Percentiles rank a stretch among this genome's conserved stretches.
phyloP scores from a whole-genome alignment of 1,140 invertebrate species.

The Bilobella aurantiaca region DNA sequence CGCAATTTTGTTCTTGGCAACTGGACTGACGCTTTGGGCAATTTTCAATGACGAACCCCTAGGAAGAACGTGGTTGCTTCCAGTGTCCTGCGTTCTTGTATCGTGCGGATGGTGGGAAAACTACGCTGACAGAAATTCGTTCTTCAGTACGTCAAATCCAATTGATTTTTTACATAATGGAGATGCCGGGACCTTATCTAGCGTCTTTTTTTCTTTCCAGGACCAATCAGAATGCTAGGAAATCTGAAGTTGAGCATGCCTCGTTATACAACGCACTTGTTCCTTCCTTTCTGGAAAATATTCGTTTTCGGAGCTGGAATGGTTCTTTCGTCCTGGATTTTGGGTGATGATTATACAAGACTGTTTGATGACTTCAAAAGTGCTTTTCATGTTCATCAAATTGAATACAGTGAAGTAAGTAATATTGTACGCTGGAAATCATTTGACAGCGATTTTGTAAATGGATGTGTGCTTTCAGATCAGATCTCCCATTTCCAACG shows the following conservation, averaged over 20 bases:
- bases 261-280: constrained; percentile 77
- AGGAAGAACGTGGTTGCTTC: constrained; percentile 39
- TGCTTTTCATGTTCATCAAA: constrained; percentile 66
- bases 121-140: constrained; percentile 72
- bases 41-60: background rate
- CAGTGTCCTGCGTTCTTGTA: constrained; percentile 40
- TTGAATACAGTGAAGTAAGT: constrained; percentile 59
- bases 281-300: constrained; percentile 84
- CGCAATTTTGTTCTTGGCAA: constrained; percentile 36
- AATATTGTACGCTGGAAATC: background rate
- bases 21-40: constrained; percentile 18
- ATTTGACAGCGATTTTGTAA: background rate
- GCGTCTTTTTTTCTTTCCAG: constrained; percentile 42
- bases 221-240: constrained; percentile 62
- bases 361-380: constrained; percentile 63
- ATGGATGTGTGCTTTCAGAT: background rate
- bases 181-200: background rate
- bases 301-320: constrained; percentile 63
- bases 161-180: too few relatives aligned
- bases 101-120: constrained; percentile 91
- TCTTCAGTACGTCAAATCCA: constrained; percentile 47
- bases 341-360: constrained; percentile 61
- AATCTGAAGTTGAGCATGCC: constrained; percentile 68
- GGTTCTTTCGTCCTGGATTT: constrained; percentile 58
- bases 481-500: background rate